Evolutionary conservation across 2,113 vertebrate species (phyloP), one percentile per base, ranked within the genome.

Genomic region (Sinocyclocheilus rhinocerous): DNA sequence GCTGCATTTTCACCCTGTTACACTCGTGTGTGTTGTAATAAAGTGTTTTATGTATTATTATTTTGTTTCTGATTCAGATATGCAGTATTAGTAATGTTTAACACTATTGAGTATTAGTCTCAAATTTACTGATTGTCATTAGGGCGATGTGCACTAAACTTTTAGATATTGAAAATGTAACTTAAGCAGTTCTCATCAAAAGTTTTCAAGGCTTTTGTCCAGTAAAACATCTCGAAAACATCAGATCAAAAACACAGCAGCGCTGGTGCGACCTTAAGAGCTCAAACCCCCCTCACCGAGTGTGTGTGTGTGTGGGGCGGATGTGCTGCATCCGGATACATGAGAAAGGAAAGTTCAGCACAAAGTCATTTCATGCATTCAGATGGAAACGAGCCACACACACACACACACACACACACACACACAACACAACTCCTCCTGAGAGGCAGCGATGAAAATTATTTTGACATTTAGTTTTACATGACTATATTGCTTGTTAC

Each of bases 281-380:
- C 90, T 81, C 90, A 88, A 26, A n/a, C n/a, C 78, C 85, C 52
- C 45, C 6, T 24, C 18, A 6, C 52, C 16, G 52, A 4, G 84
- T 29, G 59, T 52, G 92, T 94, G 92, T 94, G 92, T 94, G 94
- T 88, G 93, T 93, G 93, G 94, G 76, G 92, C 92, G 93, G 94
- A 94, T 95, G 93, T 92, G 75, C 83, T 83, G 90, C 90, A 93
- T 93, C 93, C 89, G 93, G 95, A 94, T 94, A 91, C 93, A 94
- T 95, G 91, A 91, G 88, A 93, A 93, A 92, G 90, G 89, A 89
- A 94, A 93, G 92, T 94, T 94, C 93, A 92, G 87, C 92, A 90
- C 94, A 92, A 93, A 93, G 94, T 94, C 93, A 95, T 93, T 94
- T 90, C 93, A 93, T 93, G 91, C 42, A 92, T 95, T 95, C 91